Percentiles rank a stretch among this genome's conserved stretches.
Evolutionary conservation across 37 sponge, comb jelly and placozoan genomes (phyloP).

Genomic region (Axinella damicornis): DNA sequence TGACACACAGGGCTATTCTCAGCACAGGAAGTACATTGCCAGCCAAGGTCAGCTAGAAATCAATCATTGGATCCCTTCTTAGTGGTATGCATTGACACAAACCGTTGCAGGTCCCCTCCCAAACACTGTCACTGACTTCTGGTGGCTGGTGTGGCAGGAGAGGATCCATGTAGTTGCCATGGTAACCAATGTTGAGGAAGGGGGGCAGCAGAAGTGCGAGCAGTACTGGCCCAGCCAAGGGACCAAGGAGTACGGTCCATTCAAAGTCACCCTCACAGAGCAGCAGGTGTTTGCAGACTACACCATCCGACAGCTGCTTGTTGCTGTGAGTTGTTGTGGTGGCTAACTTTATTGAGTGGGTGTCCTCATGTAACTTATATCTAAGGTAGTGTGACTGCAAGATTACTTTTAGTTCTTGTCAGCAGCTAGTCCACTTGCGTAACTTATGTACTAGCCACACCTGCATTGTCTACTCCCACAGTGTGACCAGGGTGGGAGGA

Average conservation of each 20-base stretch:
- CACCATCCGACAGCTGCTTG: constrained; percentile 16
- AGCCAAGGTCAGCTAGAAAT: constrained; percentile 51
- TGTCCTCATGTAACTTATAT: too few relatives aligned
- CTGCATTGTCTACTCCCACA: too few relatives aligned
- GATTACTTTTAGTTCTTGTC: too few relatives aligned
- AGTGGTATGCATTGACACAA: too few relatives aligned
- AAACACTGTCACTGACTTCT: constrained; percentile 55
- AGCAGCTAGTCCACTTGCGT: too few relatives aligned
- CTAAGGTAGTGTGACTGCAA: too few relatives aligned
- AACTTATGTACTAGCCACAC: too few relatives aligned
- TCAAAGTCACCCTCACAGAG: constrained; percentile 27
- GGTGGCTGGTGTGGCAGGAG: constrained; percentile 62
- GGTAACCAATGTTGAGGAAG: constrained; percentile 49
- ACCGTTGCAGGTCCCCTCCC: not conserved
- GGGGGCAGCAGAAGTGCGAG: constrained; percentile 21
- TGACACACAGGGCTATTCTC: constrained; percentile 54
- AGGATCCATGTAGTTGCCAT: constrained; percentile 31
- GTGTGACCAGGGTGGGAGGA: not conserved
- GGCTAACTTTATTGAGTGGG: too few relatives aligned
- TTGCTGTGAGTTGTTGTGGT: constrained; percentile 5
- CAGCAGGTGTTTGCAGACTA: constrained; percentile 14
- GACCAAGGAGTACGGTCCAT: constrained; percentile 27
- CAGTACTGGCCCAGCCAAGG: constrained; percentile 42
- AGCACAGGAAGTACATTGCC: constrained; percentile 44
- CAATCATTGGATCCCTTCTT: too few relatives aligned